Conservation (phyloP, 1,140 invertebrate species). For the Zaprionus ornatus region DNA sequence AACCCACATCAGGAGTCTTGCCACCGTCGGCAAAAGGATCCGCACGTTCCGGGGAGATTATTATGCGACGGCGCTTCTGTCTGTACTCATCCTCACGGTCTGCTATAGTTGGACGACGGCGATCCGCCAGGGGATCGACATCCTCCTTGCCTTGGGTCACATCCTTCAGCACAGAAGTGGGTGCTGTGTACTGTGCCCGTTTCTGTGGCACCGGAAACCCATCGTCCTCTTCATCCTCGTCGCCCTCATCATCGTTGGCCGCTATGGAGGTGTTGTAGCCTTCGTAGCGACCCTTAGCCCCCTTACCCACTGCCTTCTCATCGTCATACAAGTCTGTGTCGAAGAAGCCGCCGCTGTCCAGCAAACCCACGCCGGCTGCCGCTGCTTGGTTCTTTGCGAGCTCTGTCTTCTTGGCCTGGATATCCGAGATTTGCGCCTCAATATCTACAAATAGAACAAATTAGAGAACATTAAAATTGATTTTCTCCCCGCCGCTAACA, state of each 20-base stretch:
- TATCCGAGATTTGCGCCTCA: conserved; percentile 95
- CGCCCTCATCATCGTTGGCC: conserved; percentile 92
- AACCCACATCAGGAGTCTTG: conserved; percentile 97
- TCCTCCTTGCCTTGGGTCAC: conserved; percentile 93
- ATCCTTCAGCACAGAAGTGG: conserved; percentile 94
- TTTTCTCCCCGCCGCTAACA: conserved; percentile 32
- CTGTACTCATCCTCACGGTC: conserved; percentile 99
- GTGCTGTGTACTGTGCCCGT: conserved; percentile 92
- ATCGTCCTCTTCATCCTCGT: conserved; percentile 93
- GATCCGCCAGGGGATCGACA: conserved; percentile 98
- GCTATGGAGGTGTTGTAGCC: conserved; percentile 98
- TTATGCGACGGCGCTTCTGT: conserved; percentile 92
- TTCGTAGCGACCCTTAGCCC: conserved; percentile 90
- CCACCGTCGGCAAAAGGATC: conserved; percentile 99
- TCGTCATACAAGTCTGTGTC: conserved; percentile 97
- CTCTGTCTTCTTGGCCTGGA: conserved; percentile 94
- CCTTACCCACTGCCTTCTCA: conserved; percentile 85
- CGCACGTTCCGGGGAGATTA: conserved; percentile 97
- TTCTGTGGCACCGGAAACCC: conserved; percentile 88
- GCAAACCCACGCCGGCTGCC: conserved; percentile 91
- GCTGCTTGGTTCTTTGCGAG: conserved; percentile 86
- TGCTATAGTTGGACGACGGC: conserved; percentile 94
- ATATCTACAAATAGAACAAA: conserved; percentile 88
- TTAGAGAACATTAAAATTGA: conserved; percentile 47
- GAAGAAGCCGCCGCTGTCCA: conserved; percentile 92